Base-by-base conservation (phyloP, 2,888 invertebrate genomes). In the Dendrolimus pini region DNA sequence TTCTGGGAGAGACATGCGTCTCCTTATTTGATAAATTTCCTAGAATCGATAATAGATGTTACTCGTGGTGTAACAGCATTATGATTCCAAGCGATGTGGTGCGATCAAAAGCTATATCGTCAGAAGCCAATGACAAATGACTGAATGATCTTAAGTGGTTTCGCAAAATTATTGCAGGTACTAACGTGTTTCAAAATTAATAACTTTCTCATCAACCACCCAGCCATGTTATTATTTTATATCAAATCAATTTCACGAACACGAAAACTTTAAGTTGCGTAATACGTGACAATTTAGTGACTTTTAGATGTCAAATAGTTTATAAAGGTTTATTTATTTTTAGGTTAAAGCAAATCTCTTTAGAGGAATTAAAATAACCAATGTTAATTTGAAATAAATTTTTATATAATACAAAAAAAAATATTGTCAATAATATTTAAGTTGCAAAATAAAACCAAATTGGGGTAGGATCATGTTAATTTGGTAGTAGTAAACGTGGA, bases 1-100 rank as follows among this genome's bases (percentile, higher is more conserved):
- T 91, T 94, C 94, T 80, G 91, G 91, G 69, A 94, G 91, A 88
- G 93, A 93, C 89, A 93, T 93, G 74, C 93, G 92, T 90, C 94
- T 93, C 88, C 91, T 91, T 86, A 93, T 93, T 79, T 93, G 91
- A 92, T 93, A 93, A 83, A 94, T 88, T 80, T 92, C 93, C 94
- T 94, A 93, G 85, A 92, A 92, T 89, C 85, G 85, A 82, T 75
- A 85, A 75, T 68, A 78, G 68, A 75, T 69, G 80, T 83, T 82
- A 84, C 70, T 72, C 65, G 71, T 58, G 69, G 71, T 71, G 74
- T 68, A 66, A 72, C 65, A 62, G 57, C 62, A 66, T 64, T 65
- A 63, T 56, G 61, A 47, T 47, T 47, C 47, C 47, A 47, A 47
- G 47, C 47, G 12, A 47, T 47, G 47, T 47, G 9, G 12, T 47